Evolutionary conservation across 2,888 invertebrate species (phyloP).

Genomic region (Drosophila aldrichi): DNA sequence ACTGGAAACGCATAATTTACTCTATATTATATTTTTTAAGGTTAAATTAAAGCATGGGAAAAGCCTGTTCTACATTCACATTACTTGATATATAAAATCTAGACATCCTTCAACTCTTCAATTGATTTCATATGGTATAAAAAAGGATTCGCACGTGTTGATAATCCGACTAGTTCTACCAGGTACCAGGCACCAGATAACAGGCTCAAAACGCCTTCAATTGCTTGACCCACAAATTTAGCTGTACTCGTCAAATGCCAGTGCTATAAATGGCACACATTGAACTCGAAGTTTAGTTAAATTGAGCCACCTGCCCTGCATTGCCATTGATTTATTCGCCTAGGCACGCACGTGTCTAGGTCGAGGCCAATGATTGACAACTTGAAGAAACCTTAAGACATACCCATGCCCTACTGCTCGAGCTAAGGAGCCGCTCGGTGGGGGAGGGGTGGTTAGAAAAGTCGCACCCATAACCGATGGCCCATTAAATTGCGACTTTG

Average conservation of each 20-base stretch:
- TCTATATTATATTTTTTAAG: too few relatives aligned
- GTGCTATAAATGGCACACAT: slow-evolving; percentile 38
- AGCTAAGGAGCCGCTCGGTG: neutral
- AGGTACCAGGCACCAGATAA: slow-evolving; percentile 34
- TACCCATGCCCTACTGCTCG: slow-evolving; percentile 12
- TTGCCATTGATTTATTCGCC: slow-evolving; percentile 49
- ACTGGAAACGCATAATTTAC: too few relatives aligned
- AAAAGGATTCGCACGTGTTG: neutral
- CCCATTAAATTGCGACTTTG: slow-evolving; percentile 68
- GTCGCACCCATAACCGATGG: slow-evolving; percentile 54
- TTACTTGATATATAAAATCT: too few relatives aligned
- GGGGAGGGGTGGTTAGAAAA: slow-evolving; percentile 43
- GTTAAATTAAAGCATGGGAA: too few relatives aligned
- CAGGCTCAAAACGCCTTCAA: neutral
- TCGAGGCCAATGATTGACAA: slow-evolving; percentile 68
- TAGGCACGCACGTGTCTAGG: slow-evolving; percentile 68
- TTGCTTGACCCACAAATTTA: slow-evolving; percentile 27
- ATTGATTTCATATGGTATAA: neutral
- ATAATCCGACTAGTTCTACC: slow-evolving; percentile 22
- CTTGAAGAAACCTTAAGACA: slow-evolving; percentile 35
- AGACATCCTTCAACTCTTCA: neutral
- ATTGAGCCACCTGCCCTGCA: slow-evolving; percentile 41
- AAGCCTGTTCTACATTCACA: too few relatives aligned
- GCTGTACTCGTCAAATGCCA: slow-evolving; percentile 25
- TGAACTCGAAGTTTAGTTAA: slow-evolving; percentile 34